Evolutionary conservation across 2,113 vertebrate genomes (phyloP).

Genomic region (Agapornis roseicollis): DNA sequence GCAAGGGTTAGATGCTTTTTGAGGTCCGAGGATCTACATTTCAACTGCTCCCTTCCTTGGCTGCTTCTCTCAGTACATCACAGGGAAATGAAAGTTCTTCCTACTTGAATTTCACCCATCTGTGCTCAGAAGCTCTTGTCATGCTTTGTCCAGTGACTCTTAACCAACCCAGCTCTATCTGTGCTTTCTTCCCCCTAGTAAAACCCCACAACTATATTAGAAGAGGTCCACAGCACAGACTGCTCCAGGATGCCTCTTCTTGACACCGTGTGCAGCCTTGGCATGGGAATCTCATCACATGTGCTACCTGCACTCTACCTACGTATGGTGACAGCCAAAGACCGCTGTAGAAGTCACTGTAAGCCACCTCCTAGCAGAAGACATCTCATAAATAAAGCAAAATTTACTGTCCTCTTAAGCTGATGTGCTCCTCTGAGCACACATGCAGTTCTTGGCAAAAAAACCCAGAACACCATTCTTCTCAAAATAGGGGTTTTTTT

Average conservation of each 20-base stretch:
- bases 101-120: neutral
- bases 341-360: neutral
- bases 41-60: neutral
- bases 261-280: neutral
- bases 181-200: neutral
- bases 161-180: neutral
- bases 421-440: accelerated
- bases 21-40: neutral
- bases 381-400: neutral
- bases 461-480: neutral
- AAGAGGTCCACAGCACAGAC: neutral
- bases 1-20: neutral
- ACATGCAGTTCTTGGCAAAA: neutral
- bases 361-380: neutral
- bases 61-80: neutral
- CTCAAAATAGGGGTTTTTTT: neutral
- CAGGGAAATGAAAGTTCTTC: neutral
- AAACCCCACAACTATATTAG: neutral
- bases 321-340: neutral
- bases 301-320: neutral
- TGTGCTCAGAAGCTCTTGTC: neutral
- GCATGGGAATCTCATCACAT: accelerated
- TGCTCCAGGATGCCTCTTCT: neutral
- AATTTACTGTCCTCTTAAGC: neutral
- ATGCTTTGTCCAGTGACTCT: neutral